Conservation (phyloP, 2,113 vertebrate genomes). For the Sciurus niger region DNA sequence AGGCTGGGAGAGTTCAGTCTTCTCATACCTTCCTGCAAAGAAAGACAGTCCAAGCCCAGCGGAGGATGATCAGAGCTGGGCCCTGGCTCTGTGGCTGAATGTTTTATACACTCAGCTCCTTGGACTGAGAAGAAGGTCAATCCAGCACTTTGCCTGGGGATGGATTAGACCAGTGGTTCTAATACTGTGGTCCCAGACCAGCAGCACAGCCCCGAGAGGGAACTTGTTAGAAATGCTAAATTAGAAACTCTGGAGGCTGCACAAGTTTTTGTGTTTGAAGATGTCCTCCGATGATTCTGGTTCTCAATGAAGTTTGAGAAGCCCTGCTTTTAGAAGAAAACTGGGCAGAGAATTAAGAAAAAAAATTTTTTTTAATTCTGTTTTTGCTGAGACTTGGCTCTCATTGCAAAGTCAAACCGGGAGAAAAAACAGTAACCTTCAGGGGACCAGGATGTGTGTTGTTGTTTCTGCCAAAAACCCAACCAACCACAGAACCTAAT, state of each 20-base stretch:
- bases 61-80: neutral
- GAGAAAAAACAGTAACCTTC: neutral
- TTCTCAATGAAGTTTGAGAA: neutral
- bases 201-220: neutral
- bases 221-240: neutral
- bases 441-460: neutral
- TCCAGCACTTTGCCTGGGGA: neutral
- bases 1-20: rapidly evolving
- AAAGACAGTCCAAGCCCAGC: neutral
- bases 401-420: neutral
- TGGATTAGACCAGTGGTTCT: neutral
- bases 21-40: neutral
- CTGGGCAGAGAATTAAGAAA: neutral
- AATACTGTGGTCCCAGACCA: neutral
- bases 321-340: neutral
- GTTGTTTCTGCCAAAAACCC: neutral
- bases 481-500: neutral
- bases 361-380: no score
- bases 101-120: neutral
- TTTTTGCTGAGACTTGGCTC: neutral
- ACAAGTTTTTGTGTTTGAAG: neutral
- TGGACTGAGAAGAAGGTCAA: neutral
- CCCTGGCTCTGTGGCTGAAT: neutral
- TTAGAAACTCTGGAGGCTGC: neutral
- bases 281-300: neutral